Evolutionary conservation across 1,140 invertebrate genomes (phyloP).

Genomic region (Mycetomoellerius zeteki): DNA sequence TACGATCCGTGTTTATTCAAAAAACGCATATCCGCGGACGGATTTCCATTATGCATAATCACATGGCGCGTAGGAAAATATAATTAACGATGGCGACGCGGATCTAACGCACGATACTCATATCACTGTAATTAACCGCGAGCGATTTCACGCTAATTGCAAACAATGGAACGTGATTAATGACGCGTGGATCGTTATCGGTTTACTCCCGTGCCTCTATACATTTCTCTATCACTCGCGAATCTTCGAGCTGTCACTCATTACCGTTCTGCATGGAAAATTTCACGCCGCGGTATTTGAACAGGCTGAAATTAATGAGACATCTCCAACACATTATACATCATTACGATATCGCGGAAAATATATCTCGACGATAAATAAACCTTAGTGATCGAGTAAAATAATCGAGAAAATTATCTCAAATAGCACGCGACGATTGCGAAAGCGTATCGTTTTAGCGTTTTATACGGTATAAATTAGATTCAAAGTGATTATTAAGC

Average conservation of each 20-base stretch:
- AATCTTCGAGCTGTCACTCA: conserved; percentile 1
- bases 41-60: conserved; percentile 55
- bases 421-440: not conserved
- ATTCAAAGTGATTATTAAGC: conserved; percentile 71
- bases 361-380: not conserved
- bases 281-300: conserved; percentile 5
- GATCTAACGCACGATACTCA: conserved; percentile 55
- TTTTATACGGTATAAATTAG: conserved; percentile 42
- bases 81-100: conserved; percentile 81
- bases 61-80: conserved; percentile 43
- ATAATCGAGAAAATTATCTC: not conserved
- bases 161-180: conserved; percentile 83
- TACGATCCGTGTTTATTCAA: not conserved
- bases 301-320: conserved; percentile 39
- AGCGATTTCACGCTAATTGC: conserved; percentile 84
- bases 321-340: not conserved
- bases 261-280: conserved; percentile 18
- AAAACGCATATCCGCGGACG: not conserved
- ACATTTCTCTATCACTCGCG: conserved; percentile 14
- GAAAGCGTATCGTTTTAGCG: not conserved
- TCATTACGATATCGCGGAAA: conserved; percentile 7
- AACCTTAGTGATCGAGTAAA: too few relatives aligned
- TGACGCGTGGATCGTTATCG: conserved; percentile 82
- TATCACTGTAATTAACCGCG: conserved; percentile 82
- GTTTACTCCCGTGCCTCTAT: conserved; percentile 51